These are phyloP conservation scores for Temnothorax rugatulus DNA, from an alignment of 2,888 invertebrate genomes.

Conservation along the genomic window DNA sequence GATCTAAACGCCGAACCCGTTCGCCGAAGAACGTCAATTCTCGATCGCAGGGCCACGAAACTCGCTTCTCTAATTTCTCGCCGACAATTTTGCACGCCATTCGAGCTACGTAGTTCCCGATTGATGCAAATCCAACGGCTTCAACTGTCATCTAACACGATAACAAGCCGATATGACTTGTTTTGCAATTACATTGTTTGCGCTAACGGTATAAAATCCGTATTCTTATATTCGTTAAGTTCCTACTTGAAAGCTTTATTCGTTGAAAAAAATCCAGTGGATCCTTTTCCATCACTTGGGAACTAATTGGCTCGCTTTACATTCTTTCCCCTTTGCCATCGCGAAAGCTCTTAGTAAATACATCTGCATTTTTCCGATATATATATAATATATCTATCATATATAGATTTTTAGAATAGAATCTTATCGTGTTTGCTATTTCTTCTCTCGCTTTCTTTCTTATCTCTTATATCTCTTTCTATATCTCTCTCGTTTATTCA, in stretches of 20 bases:
- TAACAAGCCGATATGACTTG: not conserved
- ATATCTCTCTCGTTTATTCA: slow-evolving; percentile 43
- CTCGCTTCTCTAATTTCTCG: slow-evolving; percentile 19
- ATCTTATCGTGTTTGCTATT: slow-evolving; percentile 57
- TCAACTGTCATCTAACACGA: not conserved
- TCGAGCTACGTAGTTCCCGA: slow-evolving; percentile 12
- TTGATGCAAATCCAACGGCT: not conserved
- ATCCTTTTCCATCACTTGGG: slow-evolving; percentile 21
- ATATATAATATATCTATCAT: slow-evolving; percentile 26
- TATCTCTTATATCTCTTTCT: slow-evolving; percentile 32
- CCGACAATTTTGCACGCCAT: slow-evolving; percentile 3
- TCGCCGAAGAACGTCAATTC: slow-evolving; percentile 35
- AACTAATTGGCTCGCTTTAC: slow-evolving; percentile 30
- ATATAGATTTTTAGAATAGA: slow-evolving; percentile 46
- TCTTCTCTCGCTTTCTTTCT: slow-evolving; percentile 48
- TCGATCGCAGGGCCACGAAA: slow-evolving; percentile 47
- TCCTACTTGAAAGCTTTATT: not conserved
- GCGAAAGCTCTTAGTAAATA: slow-evolving; percentile 30
- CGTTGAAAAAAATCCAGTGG: not conserved
- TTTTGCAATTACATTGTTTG: not conserved
- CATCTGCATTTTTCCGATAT: slow-evolving; percentile 28
- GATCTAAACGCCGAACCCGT: slow-evolving; percentile 64
- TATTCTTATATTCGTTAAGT: not conserved
- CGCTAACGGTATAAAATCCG: not conserved
- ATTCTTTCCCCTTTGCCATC: slow-evolving; percentile 11